Evolutionary conservation across 2,888 invertebrate genomes (phyloP), one percentile per base, ranked within the genome.

Genomic region (Drosophila leonis): DNA sequence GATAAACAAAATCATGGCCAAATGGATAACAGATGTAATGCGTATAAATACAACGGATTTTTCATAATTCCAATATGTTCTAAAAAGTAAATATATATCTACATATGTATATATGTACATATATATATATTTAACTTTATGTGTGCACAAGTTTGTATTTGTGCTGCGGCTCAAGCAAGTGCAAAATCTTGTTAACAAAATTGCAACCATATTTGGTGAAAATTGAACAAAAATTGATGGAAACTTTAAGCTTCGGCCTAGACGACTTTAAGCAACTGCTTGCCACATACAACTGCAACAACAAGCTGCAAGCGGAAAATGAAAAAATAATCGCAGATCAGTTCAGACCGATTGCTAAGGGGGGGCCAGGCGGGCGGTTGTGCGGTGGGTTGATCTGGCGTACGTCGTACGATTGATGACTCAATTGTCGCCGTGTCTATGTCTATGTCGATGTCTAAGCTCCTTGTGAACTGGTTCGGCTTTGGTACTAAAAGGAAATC

Each of bases 181-280:
- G 81, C 78, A 66, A 80, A 80, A 88, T 86, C 88, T 88, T 79
- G 91, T 88, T 91, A 76, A 72, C 75, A 91, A 89, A 91, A 88
- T 84, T 77, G 60, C 72, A 75, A 73, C 91, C 91, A 90, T 91
- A 91, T 90, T 90, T 77, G 92, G 92, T 75, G 62, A 88, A 91
- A 91, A 91, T 88, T 82, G 68, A 75, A 69, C 42, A 61, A 55
- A 71, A 80, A 81, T 39, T 44, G n/a, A 52, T 48, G 37, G 41
- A 80, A 65, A 66, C 59, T 70, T 60, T 12, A 41, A 54, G 18
- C 29, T 60, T 59, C 52, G 68, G 68, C 61, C 65, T 65, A 64
- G 44, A 41, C 68, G 63, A 81, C 65, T 24, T 0, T 29, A 15
- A 24, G 24, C 56, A 18, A 52, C 52, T 13, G 44, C 18, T 55